phyloP scores from a whole-genome alignment of 2,797 vertebrate species.

The Poeciliopsis presidionis region DNA sequence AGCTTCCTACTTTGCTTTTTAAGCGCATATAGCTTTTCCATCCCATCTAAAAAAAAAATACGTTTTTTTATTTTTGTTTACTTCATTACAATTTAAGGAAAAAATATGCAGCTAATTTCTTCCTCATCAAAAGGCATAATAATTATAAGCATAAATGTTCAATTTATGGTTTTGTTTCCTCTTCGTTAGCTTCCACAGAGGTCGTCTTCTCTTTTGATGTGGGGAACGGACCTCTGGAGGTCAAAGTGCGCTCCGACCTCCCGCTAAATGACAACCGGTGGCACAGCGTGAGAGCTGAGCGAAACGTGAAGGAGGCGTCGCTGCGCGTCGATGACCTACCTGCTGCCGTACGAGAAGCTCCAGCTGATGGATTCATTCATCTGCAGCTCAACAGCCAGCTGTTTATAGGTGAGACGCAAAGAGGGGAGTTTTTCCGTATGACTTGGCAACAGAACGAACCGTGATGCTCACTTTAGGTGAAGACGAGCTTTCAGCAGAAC shows the following conservation, averaged over 20 bases:
- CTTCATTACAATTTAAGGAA: not conserved
- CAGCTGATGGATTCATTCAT: slow-evolving; percentile 88
- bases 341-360: slow-evolving; percentile 76
- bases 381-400: slow-evolving; percentile 97
- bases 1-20: not conserved
- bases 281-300: slow-evolving; percentile 90
- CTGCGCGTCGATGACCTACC: slow-evolving; percentile 87
- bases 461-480: not conserved
- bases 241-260: slow-evolving; percentile 78
- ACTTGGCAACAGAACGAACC: not conserved
- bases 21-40: not conserved
- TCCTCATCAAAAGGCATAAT: not conserved
- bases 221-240: slow-evolving; percentile 91
- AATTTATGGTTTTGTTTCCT: not conserved
- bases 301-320: slow-evolving; percentile 92
- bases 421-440: not conserved
- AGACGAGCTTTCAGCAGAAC: not conserved
- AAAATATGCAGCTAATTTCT: not conserved
- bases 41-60: not conserved
- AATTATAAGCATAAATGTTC: not conserved
- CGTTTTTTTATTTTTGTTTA: not conserved
- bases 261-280: slow-evolving; percentile 90
- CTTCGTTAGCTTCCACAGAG: slow-evolving; percentile 84
- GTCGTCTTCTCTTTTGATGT: slow-evolving; percentile 95
- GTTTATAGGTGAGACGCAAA: slow-evolving; percentile 89